A percentile compares a stretch with the other conserved stretches of the same genome.
These are phyloP conservation scores for Sus scrofa DNA, from an alignment of 2,113 vertebrate species.

Conservation along the genomic window T2T-Sscrofa CM000824.6:177495001-177495500, in stretches of 20 bases:
- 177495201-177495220: background rate
- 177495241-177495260: background rate
- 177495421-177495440: background rate
- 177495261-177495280: background rate
- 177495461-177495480: background rate
- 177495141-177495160: background rate
- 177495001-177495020: background rate
- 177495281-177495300: constrained; percentile 45
- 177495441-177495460: background rate
- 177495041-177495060: background rate
- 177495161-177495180: background rate
- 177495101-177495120: background rate
- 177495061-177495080: background rate
- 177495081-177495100: background rate
- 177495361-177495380: background rate
- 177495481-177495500: background rate
- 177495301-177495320: background rate
- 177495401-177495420: constrained; percentile 41
- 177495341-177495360: background rate
- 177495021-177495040: background rate
- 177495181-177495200: background rate
- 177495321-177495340: constrained; percentile 45
- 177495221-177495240: background rate
- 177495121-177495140: background rate
- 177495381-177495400: background rate